Base-by-base conservation (phyloP, 2,797 vertebrate species). In the Sphaeramia orbicularis region DNA sequence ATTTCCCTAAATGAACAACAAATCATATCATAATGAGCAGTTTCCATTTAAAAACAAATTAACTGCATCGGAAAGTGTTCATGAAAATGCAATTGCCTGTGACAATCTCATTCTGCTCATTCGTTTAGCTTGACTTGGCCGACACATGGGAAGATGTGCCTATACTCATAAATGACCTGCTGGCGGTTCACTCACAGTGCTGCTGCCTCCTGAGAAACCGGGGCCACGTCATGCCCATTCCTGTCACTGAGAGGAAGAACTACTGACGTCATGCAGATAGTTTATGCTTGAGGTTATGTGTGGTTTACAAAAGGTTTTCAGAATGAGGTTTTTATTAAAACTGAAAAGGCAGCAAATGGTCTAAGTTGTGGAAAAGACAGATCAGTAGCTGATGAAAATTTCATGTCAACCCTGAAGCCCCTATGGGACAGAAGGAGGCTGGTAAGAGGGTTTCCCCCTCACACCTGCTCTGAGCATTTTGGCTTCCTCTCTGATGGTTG, bases 51-150 rank as follows among this genome's bases (percentile, higher is more conserved):
- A 42, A 74, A 76, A 71, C 58, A 73, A 81, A 76, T 77, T 4
- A 73, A 59, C 27, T 21, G 58, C 70, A 61, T 65, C 18, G n/a
- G 52, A 47, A 54, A 64, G 24, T 63, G 59, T 35, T 79, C 76
- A 78, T 83, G 61, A 72, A 80, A 83, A 72, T 32, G 53, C 60
- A 70, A 55, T 71, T 69, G 68, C 38, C 76, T 63, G 77, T 68
- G 72, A 78, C 73, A 63, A 6, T 74, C 78, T 76, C 70, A 64
- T 71, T 48, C 35, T 40, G 43, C 58, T 52, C 44, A 53, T 12
- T 62, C n/a, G 13, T 53, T 76, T 56, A 51, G 60, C 38, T 55
- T 7, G 40, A 50, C 63, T 75, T 1, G 19, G 18, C 35, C 19
- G 13, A 2, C 32, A 8, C 19, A 38, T 18, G 49, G 57, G 54